Evolutionary conservation across 2,888 invertebrate genomes (phyloP).

Genomic region (Mechanitis messenoides): DNA sequence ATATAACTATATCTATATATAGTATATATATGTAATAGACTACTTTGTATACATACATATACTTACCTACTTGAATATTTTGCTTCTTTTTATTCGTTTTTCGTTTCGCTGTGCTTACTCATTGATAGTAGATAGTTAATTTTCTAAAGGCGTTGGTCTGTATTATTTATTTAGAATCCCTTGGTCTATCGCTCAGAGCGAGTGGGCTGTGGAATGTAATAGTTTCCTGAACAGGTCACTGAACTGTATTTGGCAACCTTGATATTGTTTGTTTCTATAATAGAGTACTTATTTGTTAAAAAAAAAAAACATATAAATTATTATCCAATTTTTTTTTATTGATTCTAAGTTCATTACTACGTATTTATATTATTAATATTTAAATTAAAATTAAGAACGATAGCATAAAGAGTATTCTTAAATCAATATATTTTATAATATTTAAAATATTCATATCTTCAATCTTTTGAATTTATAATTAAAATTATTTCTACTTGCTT

Average conservation of each 20-base stretch:
- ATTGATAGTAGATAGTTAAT: slow-evolving; percentile 18
- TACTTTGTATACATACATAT: neutral
- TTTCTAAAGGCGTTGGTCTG: slow-evolving; percentile 24
- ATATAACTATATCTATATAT: too few species aligned
- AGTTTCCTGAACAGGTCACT: slow-evolving; percentile 55
- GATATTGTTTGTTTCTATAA: slow-evolving; percentile 14
- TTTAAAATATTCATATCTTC: too few species aligned
- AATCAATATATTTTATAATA: too few species aligned
- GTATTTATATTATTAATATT: too few species aligned
- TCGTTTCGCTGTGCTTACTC: slow-evolving; percentile 9
- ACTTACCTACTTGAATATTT: neutral
- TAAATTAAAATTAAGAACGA: too few species aligned
- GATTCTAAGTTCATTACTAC: too few species aligned
- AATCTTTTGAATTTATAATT: too few species aligned
- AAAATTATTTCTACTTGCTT: too few species aligned
- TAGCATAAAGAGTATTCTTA: too few species aligned
- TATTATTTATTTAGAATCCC: slow-evolving; percentile 28
- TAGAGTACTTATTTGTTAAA: too few species aligned
- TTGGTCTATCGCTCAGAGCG: slow-evolving; percentile 27
- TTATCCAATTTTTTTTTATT: too few species aligned
- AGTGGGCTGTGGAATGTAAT: slow-evolving; percentile 51
- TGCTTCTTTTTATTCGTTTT: slow-evolving; percentile 11
- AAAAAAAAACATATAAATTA: too few species aligned
- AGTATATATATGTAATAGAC: neutral
- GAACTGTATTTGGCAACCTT: slow-evolving; percentile 27